Percentiles rank a stretch among this genome's conserved stretches.
Evolutionary conservation across 1,140 invertebrate species (phyloP).

Genomic region (Pogonomyrmex barbatus): DNA sequence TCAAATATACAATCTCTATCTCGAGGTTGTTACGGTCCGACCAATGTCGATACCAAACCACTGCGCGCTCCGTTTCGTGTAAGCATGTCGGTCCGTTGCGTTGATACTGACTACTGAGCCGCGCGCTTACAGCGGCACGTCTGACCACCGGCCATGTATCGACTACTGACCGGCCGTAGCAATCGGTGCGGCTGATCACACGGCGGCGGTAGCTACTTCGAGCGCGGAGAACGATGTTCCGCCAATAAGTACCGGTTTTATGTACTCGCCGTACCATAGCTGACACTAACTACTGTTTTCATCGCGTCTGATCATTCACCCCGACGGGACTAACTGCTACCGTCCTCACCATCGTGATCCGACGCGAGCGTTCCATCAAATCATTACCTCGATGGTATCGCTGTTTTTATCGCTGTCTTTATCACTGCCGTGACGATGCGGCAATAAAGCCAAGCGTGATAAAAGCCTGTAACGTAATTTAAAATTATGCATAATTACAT

Average conservation of each 20-base stretch:
- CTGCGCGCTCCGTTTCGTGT: neutral
- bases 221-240: neutral
- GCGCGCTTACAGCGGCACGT: neutral
- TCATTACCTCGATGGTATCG: neutral
- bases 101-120: constrained; percentile 45
- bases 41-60: constrained; percentile 18
- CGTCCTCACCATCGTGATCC: neutral
- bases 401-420: too few species aligned
- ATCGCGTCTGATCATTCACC: constrained; percentile 5
- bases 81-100: constrained; percentile 11
- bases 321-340: constrained; percentile 1
- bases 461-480: neutral
- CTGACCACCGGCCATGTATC: neutral
- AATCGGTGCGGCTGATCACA: constrained; percentile 22
- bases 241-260: constrained; percentile 42
- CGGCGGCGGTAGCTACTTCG: constrained; percentile 2
- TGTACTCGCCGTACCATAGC: neutral
- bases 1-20: constrained; percentile 6
- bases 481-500: constrained; percentile 1
- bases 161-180: constrained; percentile 24
- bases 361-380: neutral
- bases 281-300: constrained; percentile 29
- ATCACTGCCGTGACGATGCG: neutral
- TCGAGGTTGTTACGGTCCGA: constrained; percentile 30
- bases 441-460: neutral